These are phyloP conservation scores for Tenthredo livida DNA, from an alignment of 2,888 invertebrate species.

Conservation along the genomic window DNA sequence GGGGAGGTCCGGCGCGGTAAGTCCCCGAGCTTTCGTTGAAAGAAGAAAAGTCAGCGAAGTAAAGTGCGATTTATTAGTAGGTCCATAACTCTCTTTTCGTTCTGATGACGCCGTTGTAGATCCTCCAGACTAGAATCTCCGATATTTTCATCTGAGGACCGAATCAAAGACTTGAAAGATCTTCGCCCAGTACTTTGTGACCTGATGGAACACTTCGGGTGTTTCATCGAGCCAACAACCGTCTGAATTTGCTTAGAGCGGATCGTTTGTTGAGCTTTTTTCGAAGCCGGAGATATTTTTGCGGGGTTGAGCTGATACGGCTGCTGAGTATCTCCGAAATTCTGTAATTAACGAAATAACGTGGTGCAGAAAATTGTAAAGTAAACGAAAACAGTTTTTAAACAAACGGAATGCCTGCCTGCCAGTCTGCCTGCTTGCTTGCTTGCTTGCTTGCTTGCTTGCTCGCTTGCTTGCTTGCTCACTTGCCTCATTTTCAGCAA, in stretches of 20 bases:
- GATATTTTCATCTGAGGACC: conserved; percentile 53
- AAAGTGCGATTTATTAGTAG: conserved; percentile 59
- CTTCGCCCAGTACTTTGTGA: not conserved
- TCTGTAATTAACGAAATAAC: not conserved
- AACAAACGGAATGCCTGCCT: conserved; percentile 23
- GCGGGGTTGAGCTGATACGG: not conserved
- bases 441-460: not conserved
- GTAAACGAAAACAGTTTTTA: conserved; percentile 7
- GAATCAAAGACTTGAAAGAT: conserved; percentile 36
- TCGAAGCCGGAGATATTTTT: not conserved
- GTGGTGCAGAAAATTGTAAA: not conserved
- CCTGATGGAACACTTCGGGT: not conserved
- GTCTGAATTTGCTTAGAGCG: not conserved
- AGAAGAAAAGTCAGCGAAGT: conserved; percentile 5
- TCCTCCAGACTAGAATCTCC: conserved; percentile 63
- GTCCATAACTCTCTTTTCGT: conserved; percentile 66
- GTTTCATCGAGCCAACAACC: not conserved
- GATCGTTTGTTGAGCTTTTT: not conserved
- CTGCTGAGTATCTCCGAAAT: not conserved
- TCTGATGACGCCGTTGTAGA: conserved; percentile 65
- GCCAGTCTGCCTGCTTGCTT: not conserved
- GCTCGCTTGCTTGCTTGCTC: not conserved
- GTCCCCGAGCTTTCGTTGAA: not conserved
- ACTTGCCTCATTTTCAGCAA: not conserved
- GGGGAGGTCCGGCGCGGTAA: not conserved